A percentile compares a stretch with the other conserved stretches of the same genome.
These are phyloP conservation scores for Typhlichthys eigenmanni DNA, from an alignment of 2,797 vertebrate species.

Conservation along the genomic window DNA sequence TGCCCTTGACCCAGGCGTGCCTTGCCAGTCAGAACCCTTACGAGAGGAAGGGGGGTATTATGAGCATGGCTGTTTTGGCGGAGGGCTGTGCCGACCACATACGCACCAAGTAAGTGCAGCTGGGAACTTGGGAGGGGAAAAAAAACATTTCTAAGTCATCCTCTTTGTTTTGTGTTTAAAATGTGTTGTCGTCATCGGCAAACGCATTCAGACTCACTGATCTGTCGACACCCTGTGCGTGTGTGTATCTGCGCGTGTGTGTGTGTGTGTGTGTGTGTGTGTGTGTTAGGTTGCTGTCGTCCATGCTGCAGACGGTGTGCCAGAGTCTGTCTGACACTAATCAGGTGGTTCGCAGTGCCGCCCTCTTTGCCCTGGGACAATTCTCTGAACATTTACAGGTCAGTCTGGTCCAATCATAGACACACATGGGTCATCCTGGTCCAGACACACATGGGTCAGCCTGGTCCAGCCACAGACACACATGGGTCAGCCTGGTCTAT, in stretches of 20 bases:
- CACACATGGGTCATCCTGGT: not conserved
- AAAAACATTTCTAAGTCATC: not conserved
- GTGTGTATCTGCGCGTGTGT: conserved; percentile 12
- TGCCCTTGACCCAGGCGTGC: conserved; percentile 81
- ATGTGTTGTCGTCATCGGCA: too few relatives aligned
- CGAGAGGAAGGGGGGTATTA: conserved; percentile 85
- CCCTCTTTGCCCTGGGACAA: conserved; percentile 88
- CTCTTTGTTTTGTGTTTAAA: too few relatives aligned
- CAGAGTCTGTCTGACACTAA: conserved; percentile 81
- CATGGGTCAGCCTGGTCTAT: conserved; percentile 61
- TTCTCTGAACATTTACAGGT: conserved; percentile 93
- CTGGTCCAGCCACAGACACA: too few relatives aligned
- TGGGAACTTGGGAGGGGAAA: not conserved
- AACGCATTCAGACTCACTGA: too few relatives aligned
- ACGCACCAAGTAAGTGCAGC: conserved; percentile 79
- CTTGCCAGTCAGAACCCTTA: conserved; percentile 81
- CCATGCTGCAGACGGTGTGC: conserved; percentile 85
- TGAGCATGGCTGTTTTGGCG: conserved; percentile 88
- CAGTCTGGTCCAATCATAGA: conserved; percentile 20
- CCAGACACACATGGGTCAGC: too few relatives aligned
- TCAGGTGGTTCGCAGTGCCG: conserved; percentile 85
- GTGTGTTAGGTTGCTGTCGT: conserved; percentile 78
- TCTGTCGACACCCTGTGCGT: conserved; percentile 6
- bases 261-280: conserved; percentile 27
- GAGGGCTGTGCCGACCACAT: conserved; percentile 92